Percentiles rank a stretch among this genome's conserved stretches.
Conservation (phyloP, 2,888 invertebrate species). For the Reticulitermes lucifugus region DNA sequence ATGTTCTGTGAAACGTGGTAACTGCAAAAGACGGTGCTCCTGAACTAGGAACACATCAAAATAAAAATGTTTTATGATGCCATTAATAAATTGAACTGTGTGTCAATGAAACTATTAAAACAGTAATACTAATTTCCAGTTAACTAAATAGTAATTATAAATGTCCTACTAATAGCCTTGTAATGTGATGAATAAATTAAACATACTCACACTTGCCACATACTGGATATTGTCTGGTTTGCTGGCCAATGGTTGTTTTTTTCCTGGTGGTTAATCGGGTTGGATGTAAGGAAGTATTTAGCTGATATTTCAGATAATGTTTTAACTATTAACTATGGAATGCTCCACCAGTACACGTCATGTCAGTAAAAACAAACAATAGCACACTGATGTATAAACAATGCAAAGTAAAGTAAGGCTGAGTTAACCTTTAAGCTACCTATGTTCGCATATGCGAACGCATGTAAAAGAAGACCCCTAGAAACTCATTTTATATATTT, state of each 20-base stretch:
- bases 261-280: neutral
- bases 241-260: neutral
- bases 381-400: no score
- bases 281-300: neutral
- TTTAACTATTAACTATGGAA: neutral
- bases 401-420: no score
- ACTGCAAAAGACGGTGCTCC: no score
- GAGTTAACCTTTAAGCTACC: no score
- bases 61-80: neutral
- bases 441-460: no score
- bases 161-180: conserved; percentile 20
- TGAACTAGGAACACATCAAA: neutral
- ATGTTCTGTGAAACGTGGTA: no score
- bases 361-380: neutral
- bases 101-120: neutral
- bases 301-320: neutral
- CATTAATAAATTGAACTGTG: neutral
- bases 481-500: no score
- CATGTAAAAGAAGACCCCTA: no score
- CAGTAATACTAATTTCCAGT: conserved; percentile 25
- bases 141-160: conserved; percentile 15
- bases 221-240: neutral
- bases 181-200: conserved; percentile 1
- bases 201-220: neutral
- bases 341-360: neutral